A percentile compares a stretch with the other conserved stretches of the same genome.
These are phyloP conservation scores for Saguinus midas DNA, from an alignment of 2,113 vertebrate species.

Conservation along the genomic window DNA sequence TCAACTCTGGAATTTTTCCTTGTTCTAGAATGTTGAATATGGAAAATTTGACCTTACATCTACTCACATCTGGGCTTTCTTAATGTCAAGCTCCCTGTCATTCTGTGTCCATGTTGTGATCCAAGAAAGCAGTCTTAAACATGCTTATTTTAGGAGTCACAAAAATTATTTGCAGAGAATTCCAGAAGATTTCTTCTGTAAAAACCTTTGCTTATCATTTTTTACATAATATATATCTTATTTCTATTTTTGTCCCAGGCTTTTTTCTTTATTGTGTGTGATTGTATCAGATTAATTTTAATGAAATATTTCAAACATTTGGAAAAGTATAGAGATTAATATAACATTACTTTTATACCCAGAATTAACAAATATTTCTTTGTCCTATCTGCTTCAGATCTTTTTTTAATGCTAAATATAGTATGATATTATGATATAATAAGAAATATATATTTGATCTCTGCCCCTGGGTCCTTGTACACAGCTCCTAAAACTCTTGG, in stretches of 20 bases:
- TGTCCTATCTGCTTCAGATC: background rate
- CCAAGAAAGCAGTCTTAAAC: background rate
- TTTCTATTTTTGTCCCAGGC: background rate
- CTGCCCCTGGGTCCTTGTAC: background rate
- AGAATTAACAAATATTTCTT: background rate
- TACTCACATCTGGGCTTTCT: background rate
- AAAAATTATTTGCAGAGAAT: slow-evolving; percentile 15
- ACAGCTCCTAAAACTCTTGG: background rate
- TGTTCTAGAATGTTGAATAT: background rate
- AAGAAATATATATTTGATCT: background rate
- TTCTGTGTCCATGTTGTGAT: background rate
- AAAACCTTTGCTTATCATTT: slow-evolving; percentile 4
- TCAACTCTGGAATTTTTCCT: background rate
- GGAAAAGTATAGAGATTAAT: background rate
- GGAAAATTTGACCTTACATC: background rate
- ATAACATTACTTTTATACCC: background rate
- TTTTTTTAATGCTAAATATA: background rate
- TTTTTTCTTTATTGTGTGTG: background rate
- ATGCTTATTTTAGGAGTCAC: background rate
- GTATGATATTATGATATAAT: too few species aligned
- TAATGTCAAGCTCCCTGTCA: background rate
- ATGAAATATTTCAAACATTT: background rate
- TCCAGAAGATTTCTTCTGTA: background rate
- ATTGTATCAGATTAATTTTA: background rate
- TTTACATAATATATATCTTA: background rate